A percentile compares a stretch with the other conserved stretches of the same genome.
These are phyloP conservation scores for Schlechtendalia chinensis DNA, from an alignment of 1,140 invertebrate genomes.

Conservation along the genomic window DNA sequence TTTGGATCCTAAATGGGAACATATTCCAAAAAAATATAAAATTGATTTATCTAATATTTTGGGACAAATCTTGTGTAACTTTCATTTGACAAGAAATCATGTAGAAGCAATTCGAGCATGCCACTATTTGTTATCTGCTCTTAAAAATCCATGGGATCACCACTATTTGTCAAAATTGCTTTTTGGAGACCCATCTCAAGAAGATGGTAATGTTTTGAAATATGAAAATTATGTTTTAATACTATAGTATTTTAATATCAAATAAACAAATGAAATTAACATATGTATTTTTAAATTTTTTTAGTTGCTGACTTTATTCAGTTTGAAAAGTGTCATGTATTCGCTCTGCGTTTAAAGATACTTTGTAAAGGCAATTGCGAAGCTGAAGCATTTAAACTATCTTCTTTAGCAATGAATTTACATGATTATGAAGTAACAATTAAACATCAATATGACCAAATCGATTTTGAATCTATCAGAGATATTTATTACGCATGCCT, in stretches of 20 bases:
- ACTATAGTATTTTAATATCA: neutral
- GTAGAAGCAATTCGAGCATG: neutral
- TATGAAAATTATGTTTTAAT: too few relatives aligned
- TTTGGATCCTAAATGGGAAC: neutral
- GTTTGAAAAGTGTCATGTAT: neutral
- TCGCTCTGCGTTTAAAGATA: slow-evolving; percentile 1
- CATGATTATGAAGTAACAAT: neutral
- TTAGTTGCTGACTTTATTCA: slow-evolving; percentile 2
- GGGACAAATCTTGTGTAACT: neutral
- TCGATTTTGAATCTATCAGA: slow-evolving; percentile 7
- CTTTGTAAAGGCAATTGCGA: slow-evolving; percentile 14
- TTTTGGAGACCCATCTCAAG: neutral
- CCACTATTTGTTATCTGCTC: neutral
- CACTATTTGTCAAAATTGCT: neutral
- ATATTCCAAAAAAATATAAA: neutral
- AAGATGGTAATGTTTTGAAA: slow-evolving; percentile 4
- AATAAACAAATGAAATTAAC: neutral
- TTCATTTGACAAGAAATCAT: neutral
- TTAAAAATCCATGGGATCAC: slow-evolving; percentile 26
- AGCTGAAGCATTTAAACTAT: neutral
- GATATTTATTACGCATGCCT: slow-evolving; percentile 42
- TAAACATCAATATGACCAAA: neutral
- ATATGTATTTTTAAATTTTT: slow-evolving; percentile 3
- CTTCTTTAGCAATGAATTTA: neutral
- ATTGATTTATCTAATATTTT: neutral